Base-by-base conservation (phyloP, 2,113 vertebrate species). In the Syngnathoides biaculeatus region DNA sequence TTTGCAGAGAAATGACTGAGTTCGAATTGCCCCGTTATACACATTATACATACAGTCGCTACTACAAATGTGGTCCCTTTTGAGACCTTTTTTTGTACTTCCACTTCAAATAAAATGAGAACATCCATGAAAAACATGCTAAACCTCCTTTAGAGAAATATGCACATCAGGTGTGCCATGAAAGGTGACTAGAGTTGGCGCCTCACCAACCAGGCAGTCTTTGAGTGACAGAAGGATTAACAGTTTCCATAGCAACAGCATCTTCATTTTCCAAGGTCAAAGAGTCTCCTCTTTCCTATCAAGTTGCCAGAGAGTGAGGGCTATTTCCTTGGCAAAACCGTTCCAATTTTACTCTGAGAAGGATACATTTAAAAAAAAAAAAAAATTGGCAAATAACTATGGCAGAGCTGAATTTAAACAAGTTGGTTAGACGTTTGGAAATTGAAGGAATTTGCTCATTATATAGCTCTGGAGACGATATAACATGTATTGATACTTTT, bases 231-330 rank as follows among this genome's bases (percentile, higher is more conserved):
- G 93, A 85, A 95, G 93, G 90, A 93, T 93, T 93, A 95, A 85
- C 89, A 95, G 93, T 95, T 95, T 92, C 95, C 95, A 95, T 94
- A 93, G 94, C 92, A 96, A 96, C 94, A 91, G 83, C 94, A 96
- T 95, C 91, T 94, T 94, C 91, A 94, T 91, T 94, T 94, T 91
- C 86, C 92, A 94, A 95, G 92, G 94, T 94, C 93, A 94, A 93
- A 92, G 92, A 92, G 87, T 85, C 47, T 75, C 72, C 85, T 76
- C 91, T 91, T 91, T 94, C 81, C 82, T 85, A 88, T 90, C 75
- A 89, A 91, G 90, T 74, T 80, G 74, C 75, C 72, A 74, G 74
- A 70, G 47, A 84, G 74, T 57, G 60, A 10, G 75, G 79, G 82
- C 74, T 69, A 78, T 69, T 86, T 90, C 80, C 67, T 60, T 62